These are phyloP conservation scores for Gracilinanus agilis DNA, from an alignment of 2,113 vertebrate species.

Conservation along the genomic window DNA sequence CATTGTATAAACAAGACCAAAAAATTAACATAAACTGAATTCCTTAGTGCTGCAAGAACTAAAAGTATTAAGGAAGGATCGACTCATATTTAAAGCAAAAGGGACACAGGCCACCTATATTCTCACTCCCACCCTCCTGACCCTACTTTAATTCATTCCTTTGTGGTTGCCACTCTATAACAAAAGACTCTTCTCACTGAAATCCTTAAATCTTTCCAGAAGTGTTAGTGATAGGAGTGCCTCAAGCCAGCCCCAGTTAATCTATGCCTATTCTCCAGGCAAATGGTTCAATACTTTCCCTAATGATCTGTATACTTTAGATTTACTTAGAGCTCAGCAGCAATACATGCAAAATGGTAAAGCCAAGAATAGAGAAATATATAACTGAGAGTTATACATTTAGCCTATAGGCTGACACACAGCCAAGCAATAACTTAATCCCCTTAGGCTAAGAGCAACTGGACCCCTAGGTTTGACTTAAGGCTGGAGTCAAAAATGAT, in stretches of 20 bases:
- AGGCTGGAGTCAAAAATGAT: conserved; percentile 9
- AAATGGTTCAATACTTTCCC: conserved; percentile 79
- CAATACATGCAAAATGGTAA: conserved; percentile 69
- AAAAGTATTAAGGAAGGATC: background rate
- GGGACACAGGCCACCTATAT: background rate
- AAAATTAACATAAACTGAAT: background rate
- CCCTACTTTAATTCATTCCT: background rate
- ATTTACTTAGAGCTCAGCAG: conserved; percentile 78
- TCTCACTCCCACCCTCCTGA: conserved; percentile 6
- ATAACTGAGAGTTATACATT: conserved; percentile 60
- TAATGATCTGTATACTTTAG: conserved; percentile 76
- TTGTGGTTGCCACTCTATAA: background rate
- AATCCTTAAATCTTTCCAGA: conserved; percentile 36
- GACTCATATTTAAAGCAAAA: background rate
- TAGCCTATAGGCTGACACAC: conserved; percentile 49
- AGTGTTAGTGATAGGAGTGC: background rate
- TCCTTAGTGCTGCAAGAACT: background rate
- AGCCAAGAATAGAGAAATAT: conserved; percentile 71
- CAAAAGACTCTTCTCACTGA: conserved; percentile 42
- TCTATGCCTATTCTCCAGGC: conserved; percentile 74
- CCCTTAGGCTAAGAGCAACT: conserved; percentile 48
- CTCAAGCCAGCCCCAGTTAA: conserved; percentile 72
- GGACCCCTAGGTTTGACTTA: background rate
- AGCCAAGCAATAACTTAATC: conserved; percentile 57
- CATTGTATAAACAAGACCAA: background rate